These are phyloP conservation scores for Parnassius apollo DNA, from an alignment of 2,888 invertebrate genomes.

Conservation along the genomic window DNA sequence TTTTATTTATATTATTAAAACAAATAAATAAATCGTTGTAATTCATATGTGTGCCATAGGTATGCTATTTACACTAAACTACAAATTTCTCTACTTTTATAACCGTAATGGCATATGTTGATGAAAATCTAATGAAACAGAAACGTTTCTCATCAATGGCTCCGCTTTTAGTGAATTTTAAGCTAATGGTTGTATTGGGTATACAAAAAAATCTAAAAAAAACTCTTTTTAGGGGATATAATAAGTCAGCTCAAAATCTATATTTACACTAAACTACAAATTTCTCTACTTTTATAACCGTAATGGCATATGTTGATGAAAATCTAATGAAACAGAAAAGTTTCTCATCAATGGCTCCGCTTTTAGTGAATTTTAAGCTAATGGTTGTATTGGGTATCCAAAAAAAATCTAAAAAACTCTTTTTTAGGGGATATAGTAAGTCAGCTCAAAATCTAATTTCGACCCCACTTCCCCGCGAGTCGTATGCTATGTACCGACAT, in stretches of 20 bases:
- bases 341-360: conserved; percentile 19
- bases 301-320: conserved; percentile 25
- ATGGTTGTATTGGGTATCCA: no score
- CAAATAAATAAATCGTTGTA: conserved; percentile 14
- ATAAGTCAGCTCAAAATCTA: no score
- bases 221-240: no score
- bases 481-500: no score
- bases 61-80: conserved; percentile 25
- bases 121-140: conserved; percentile 24
- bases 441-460: no score
- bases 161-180: conserved; percentile 18
- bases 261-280: conserved; percentile 25
- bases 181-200: no score
- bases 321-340: conserved; percentile 24
- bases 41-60: conserved; percentile 19
- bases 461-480: no score
- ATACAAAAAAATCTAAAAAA: no score
- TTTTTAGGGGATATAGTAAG: no score
- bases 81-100: conserved; percentile 23
- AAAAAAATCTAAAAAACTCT: no score
- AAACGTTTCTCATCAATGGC: conserved; percentile 22
- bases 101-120: conserved; percentile 25
- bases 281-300: conserved; percentile 22
- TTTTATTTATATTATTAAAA: neutral
- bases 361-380: conserved; percentile 13